Evolutionary conservation across 2,888 invertebrate genomes (phyloP), one percentile per base, ranked within the genome.

Genomic region (Nomada hirtipes): DNA sequence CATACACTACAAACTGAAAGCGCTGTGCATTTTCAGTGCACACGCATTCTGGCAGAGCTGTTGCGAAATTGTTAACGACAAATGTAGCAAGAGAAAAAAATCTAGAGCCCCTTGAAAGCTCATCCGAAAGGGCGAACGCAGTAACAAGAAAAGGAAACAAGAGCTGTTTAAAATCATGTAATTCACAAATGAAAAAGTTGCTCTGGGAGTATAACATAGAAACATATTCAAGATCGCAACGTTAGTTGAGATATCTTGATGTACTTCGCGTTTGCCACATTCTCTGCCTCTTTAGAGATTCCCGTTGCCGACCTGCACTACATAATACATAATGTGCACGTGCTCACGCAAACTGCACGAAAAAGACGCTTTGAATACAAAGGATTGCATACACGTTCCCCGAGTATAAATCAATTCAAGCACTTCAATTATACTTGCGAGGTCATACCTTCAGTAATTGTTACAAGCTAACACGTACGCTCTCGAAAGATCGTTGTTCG

Each of bases 171-270:
- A 18, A 52, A 52, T 36, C 36, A 1, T 42, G 63, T 23, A 53
- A 72, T 63, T 20, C 52, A 13, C 42, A n/a, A 72, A 72, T 72
- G 63, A 63, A 53, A 63, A 63, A 72, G 61, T 72, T 72, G 42
- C 63, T 9, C 36, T 52, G 15, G 3, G 44, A 18, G 42, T 0
- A 18, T 15, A 26, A 63, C 18, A n/a, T 42, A 7, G 26, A 63
- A 63, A 47, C 47, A 42, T 72, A 59, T 60, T 59, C 47, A 15
- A 20, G 59, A 26, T 42, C n/a, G 26, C 26, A 26, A 50, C 64
- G 26, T 65, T 52, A 29, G 64, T 29, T 11, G 36, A n/a, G 29
- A 42, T 53, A 63, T 44, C 52, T 52, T 13, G 13, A 53, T 44
- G 26, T 47, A 53, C 36, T 36, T 23, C 9, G 18, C 61, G 9